These are phyloP conservation scores for Cariama cristata DNA, from an alignment of 2,113 vertebrate genomes.

Conservation along the genomic window DNA sequence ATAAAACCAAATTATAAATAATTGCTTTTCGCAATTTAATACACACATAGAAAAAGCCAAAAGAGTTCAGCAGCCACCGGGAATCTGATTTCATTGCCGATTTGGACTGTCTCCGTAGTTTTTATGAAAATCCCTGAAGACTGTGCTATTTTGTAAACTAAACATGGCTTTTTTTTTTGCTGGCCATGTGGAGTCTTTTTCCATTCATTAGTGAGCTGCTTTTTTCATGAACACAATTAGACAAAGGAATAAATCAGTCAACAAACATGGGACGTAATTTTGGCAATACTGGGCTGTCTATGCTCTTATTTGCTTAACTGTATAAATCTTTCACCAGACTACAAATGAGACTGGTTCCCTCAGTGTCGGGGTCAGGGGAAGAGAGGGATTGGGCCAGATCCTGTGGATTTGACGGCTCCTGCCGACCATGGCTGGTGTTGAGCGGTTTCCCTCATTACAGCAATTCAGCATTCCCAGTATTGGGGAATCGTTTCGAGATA, in stretches of 20 bases:
- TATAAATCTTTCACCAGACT: slow-evolving; percentile 56
- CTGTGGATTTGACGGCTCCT: background rate
- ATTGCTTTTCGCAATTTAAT: slow-evolving; percentile 62
- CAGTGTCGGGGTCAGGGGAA: background rate
- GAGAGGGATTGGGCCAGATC: background rate
- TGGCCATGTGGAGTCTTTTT: slow-evolving; percentile 55
- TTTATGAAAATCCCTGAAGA: slow-evolving; percentile 64
- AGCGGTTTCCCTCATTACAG: background rate
- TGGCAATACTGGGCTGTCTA: background rate
- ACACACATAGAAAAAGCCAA: slow-evolving; percentile 35
- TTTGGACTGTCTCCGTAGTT: slow-evolving; percentile 50
- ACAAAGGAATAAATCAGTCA: slow-evolving; percentile 70
- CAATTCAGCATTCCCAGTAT: background rate
- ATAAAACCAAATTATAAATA: slow-evolving; percentile 62
- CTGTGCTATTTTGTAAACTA: slow-evolving; percentile 57
- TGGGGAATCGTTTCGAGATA: rapidly evolving
- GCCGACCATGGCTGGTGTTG: background rate
- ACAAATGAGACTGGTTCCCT: slow-evolving; percentile 16
- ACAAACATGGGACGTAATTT: slow-evolving; percentile 39
- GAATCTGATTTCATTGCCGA: slow-evolving; percentile 61
- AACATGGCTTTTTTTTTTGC: background rate
- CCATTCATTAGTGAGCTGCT: slow-evolving; percentile 55
- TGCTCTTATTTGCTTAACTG: slow-evolving; percentile 19
- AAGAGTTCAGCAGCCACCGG: slow-evolving; percentile 20
- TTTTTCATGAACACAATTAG: slow-evolving; percentile 43